Base-by-base conservation (phyloP, 2,797 vertebrate genomes). In the Coluber constrictor region DNA sequence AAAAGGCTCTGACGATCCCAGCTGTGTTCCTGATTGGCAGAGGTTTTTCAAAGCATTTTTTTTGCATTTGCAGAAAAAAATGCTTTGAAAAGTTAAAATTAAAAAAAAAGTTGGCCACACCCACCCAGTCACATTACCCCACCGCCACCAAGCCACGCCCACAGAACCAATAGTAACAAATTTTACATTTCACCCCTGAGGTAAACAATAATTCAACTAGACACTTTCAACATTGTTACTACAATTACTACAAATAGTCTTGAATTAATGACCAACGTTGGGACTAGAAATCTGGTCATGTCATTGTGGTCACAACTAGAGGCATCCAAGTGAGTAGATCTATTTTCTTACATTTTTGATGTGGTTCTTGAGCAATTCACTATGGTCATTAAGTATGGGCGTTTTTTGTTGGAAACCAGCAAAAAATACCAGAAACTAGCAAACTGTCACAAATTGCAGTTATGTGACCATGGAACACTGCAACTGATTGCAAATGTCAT, bases 211-310 rank as follows among this genome's bases (percentile, higher is more conserved):
- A 55, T 87, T 57, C 61, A 55, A 56, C 90, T 91, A 90, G 63
- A 94, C 60, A 56, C 23, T 94, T 27, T 74, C 91, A 92, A n/a
- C 90, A 88, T 74, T 92, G 95, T 47, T 51, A 89, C 93, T 86
- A 92, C 94, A 94, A 94, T 93, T 93, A 4, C 56, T 94, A n/a
- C 29, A 66, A 29, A 13, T n/a, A 66, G 12, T 66, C 63, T 6
- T 66, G 12, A n/a, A 66, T 29, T 66, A n/a, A n/a, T 66, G 63
- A n/a, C 63, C 63, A 66, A 66, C 5, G 1, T 6, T 66, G 63
- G 29, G 29, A 66, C 5, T 66, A 66, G 11, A 66, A 66, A 66
- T 66, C 63, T 66, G 29, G 12, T 66, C 5, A 66, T 66, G 1
- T 66, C 29, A 66, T n/a, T 66, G 13, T 66, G 11, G 29, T n/a